A percentile compares a stretch with the other conserved stretches of the same genome.
These are phyloP conservation scores for Margaritifera margaritifera DNA, from an alignment of 2,888 invertebrate genomes.

Conservation along the genomic window DNA sequence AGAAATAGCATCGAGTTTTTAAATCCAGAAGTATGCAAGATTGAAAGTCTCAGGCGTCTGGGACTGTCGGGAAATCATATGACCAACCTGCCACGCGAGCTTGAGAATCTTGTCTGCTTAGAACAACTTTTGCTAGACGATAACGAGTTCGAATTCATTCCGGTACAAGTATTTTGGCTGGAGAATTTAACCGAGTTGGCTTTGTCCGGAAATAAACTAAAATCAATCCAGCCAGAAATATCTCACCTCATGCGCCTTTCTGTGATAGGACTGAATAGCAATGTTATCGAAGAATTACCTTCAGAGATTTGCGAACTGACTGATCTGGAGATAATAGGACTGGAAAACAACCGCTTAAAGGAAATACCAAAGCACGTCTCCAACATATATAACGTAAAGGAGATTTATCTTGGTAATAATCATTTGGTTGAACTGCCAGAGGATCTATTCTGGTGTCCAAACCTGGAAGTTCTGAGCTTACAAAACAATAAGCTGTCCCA, in stretches of 20 bases:
- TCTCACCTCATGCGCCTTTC: slow-evolving; percentile 51
- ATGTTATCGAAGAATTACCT: slow-evolving; percentile 58
- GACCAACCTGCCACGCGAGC: slow-evolving; percentile 63
- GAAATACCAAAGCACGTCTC: slow-evolving; percentile 60
- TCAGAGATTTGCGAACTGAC: slow-evolving; percentile 53
- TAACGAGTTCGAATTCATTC: slow-evolving; percentile 68
- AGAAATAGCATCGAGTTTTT: slow-evolving; percentile 62
- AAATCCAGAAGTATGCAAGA: slow-evolving; percentile 60
- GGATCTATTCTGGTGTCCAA: slow-evolving; percentile 62
- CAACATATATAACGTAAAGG: slow-evolving; percentile 59
- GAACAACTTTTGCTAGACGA: slow-evolving; percentile 63
- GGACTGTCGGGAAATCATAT: slow-evolving; percentile 66
- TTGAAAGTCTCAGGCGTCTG: slow-evolving; percentile 58
- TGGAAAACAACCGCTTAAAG: slow-evolving; percentile 61
- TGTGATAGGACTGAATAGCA: slow-evolving; percentile 64
- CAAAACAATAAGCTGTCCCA: slow-evolving; percentile 57
- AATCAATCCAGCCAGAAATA: slow-evolving; percentile 57
- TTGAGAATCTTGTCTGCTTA: slow-evolving; percentile 59
- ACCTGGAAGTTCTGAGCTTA: slow-evolving; percentile 59
- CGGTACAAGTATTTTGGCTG: slow-evolving; percentile 65
- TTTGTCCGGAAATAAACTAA: slow-evolving; percentile 62
- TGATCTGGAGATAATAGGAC: slow-evolving; percentile 54
- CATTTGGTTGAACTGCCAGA: slow-evolving; percentile 58
- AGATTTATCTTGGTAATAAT: slow-evolving; percentile 65
- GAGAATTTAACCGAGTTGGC: slow-evolving; percentile 60